phyloP scores from a whole-genome alignment of 2,113 vertebrate species.

The Albula glossodonta region DNA sequence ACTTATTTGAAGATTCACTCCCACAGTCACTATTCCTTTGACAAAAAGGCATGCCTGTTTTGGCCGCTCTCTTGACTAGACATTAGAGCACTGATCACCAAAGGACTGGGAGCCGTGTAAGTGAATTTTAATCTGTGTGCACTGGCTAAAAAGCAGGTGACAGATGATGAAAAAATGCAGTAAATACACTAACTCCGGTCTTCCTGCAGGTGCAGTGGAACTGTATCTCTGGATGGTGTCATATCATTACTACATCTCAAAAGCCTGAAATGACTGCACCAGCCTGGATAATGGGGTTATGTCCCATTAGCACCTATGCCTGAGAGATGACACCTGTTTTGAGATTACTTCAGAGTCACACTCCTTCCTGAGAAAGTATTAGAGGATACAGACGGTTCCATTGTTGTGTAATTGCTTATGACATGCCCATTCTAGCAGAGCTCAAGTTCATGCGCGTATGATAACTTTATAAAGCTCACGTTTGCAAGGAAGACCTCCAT shows the following conservation, averaged over 20 bases:
- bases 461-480: not conserved
- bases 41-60: too few species aligned
- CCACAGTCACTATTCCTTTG: too few species aligned
- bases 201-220: not conserved
- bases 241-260: not conserved
- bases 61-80: too few species aligned
- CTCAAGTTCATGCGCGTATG: not conserved
- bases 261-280: not conserved
- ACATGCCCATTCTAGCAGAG: not conserved
- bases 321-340: slow-evolving; percentile 6
- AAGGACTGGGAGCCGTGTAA: not conserved
- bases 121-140: not conserved
- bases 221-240: not conserved
- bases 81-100: not conserved
- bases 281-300: not conserved
- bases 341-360: not conserved
- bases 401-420: not conserved
- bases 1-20: too few species aligned
- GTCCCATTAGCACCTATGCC: not conserved
- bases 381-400: not conserved
- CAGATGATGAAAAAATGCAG: not conserved
- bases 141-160: not conserved
- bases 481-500: not conserved
- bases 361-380: not conserved
- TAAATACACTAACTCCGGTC: not conserved